Evolutionary conservation across 2,113 vertebrate species (phyloP).

Genomic region (Siphamia tubifer): DNA sequence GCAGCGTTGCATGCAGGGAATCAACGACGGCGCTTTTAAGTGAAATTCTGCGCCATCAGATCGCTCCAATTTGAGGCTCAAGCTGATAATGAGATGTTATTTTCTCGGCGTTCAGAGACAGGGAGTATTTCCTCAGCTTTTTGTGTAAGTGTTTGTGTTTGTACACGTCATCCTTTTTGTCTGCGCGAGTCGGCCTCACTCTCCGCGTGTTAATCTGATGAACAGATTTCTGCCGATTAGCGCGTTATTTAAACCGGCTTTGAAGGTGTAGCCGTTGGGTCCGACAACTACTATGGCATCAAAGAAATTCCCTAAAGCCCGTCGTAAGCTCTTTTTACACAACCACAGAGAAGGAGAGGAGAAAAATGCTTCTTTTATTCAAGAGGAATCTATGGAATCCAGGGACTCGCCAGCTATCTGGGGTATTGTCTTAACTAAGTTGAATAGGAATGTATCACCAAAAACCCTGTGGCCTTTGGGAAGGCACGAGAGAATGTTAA

Average conservation of each 20-base stretch:
- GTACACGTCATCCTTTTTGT: constrained; percentile 49
- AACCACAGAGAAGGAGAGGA: constrained; percentile 34
- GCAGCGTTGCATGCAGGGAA: background rate
- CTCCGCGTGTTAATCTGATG: constrained; percentile 60
- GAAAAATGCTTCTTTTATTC: constrained; percentile 62
- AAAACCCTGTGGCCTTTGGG: constrained; percentile 48
- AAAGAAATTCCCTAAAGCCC: constrained; percentile 70
- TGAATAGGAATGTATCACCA: constrained; percentile 62
- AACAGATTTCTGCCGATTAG: constrained; percentile 79
- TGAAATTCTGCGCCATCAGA: background rate
- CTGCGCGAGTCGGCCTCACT: constrained; percentile 24
- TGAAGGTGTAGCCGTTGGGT: constrained; percentile 69
- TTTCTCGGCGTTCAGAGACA: constrained; percentile 25
- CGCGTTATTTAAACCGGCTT: constrained; percentile 74
- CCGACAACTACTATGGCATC: constrained; percentile 59
- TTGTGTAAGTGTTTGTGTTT: constrained; percentile 61
- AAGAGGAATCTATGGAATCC: constrained; percentile 52
- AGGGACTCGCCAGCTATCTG: constrained; percentile 57
- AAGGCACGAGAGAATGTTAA: constrained; percentile 52
- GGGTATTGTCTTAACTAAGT: constrained; percentile 62
- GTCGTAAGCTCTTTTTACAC: constrained; percentile 73
- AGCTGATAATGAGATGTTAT: constrained; percentile 53
- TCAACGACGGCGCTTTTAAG: background rate
- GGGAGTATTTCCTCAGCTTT: constrained; percentile 38
- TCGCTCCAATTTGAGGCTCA: constrained; percentile 17